These are phyloP conservation scores for Drosophila baimaii DNA, from an alignment of 1,140 invertebrate genomes.

Conservation along the genomic window DNA sequence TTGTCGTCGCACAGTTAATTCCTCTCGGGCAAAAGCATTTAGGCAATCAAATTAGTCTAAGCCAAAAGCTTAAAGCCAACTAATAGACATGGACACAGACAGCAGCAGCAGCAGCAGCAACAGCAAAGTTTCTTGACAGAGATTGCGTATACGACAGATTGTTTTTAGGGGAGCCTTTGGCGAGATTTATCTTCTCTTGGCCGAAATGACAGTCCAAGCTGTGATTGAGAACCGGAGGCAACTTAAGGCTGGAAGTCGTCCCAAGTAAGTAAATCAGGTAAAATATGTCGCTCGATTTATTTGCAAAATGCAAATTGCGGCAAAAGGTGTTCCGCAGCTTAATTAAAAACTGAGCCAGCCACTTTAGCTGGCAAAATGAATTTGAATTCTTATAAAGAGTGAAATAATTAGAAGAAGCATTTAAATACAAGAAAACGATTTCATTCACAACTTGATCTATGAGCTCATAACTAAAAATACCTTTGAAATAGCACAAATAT, in stretches of 20 bases:
- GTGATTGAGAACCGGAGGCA: slow-evolving; percentile 30
- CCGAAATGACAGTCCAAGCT: not conserved
- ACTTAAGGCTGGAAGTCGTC: not conserved
- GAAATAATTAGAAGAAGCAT: not conserved
- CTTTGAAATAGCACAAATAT: not conserved
- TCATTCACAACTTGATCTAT: not conserved
- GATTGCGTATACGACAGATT: slow-evolving; percentile 37
- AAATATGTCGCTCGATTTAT: slow-evolving; percentile 48
- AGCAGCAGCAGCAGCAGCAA: not conserved
- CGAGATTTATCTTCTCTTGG: slow-evolving; percentile 29
- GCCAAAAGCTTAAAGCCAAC: slow-evolving; percentile 49
- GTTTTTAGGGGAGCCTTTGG: slow-evolving; percentile 4
- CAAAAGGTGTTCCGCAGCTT: slow-evolving; percentile 37
- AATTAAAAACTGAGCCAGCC: slow-evolving; percentile 39
- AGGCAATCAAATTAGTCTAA: slow-evolving; percentile 53
- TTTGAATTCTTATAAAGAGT: slow-evolving; percentile 1
- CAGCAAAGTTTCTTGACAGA: not conserved
- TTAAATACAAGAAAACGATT: not conserved
- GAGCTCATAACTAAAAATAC: not conserved
- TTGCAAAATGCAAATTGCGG: slow-evolving; percentile 40
- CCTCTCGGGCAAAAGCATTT: slow-evolving; percentile 33
- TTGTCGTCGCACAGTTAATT: slow-evolving; percentile 41
- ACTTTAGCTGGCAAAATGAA: not conserved
- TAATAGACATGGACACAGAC: slow-evolving; percentile 34
- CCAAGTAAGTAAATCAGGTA: slow-evolving; percentile 31